Percentiles rank a stretch among this genome's conserved stretches.
phyloP scores from a whole-genome alignment of 2,797 vertebrate genomes.

The Synanceia verrucosa region DNA sequence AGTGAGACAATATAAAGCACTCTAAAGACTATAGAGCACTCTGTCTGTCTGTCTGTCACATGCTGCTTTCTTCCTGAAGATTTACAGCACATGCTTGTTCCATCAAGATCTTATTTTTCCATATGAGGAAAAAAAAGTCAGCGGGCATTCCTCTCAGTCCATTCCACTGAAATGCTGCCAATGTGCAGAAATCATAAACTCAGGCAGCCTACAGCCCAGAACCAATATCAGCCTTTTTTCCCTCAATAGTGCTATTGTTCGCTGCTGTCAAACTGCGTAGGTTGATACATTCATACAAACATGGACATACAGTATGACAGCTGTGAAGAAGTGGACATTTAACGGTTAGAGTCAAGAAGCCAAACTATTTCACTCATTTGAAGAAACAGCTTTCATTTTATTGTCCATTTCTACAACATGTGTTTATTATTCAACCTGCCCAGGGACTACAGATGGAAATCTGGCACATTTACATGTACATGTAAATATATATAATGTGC shows the following conservation, averaged over 20 bases:
- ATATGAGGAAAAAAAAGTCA: slow-evolving; percentile 46
- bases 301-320: slow-evolving; percentile 18
- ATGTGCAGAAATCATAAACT: slow-evolving; percentile 54
- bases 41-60: slow-evolving; percentile 17
- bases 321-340: slow-evolving; percentile 11
- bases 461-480: no score
- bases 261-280: slow-evolving; percentile 50
- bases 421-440: no score
- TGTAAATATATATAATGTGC: no score
- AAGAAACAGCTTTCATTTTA: background rate
- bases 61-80: slow-evolving; percentile 24
- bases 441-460: no score
- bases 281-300: slow-evolving; percentile 47
- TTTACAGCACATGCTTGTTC: slow-evolving; percentile 39
- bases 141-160: slow-evolving; percentile 62
- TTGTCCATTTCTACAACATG: background rate
- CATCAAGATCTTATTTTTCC: slow-evolving; percentile 54
- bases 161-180: slow-evolving; percentile 65
- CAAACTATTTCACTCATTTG: background rate
- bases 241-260: slow-evolving; percentile 58
- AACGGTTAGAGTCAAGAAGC: background rate
- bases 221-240: slow-evolving; percentile 13
- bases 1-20: background rate
- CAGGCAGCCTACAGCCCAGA: slow-evolving; percentile 39
- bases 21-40: background rate